These are phyloP conservation scores for Machimus rusticus DNA, from an alignment of 2,888 invertebrate species.

Conservation along the genomic window DNA sequence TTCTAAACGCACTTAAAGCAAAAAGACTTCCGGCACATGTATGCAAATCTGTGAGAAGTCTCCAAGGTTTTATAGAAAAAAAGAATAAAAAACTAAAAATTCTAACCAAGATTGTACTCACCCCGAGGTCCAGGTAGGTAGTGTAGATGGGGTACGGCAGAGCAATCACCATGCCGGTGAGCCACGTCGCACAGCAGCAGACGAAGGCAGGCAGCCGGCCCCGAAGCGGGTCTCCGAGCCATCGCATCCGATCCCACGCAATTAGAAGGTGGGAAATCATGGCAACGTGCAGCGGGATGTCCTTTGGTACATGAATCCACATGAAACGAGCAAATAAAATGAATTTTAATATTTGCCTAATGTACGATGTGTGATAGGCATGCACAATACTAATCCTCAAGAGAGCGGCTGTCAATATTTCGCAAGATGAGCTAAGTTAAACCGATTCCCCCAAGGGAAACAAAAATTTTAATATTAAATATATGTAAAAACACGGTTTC, in stretches of 20 bases:
- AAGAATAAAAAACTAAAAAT: not conserved
- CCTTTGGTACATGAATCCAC: constrained; percentile 62
- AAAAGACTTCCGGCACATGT: not conserved
- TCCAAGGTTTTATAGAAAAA: not conserved
- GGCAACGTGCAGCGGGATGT: constrained; percentile 74
- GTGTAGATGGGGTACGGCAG: constrained; percentile 78
- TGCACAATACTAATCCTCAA: not conserved
- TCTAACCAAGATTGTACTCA: constrained; percentile 59
- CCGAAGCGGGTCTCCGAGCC: constrained; percentile 71
- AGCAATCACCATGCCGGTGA: constrained; percentile 74
- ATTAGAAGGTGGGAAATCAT: constrained; percentile 74
- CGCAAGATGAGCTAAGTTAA: not conserved
- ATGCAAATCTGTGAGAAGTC: not conserved
- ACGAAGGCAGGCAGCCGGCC: constrained; percentile 72
- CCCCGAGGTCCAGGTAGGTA: constrained; percentile 74
- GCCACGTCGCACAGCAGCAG: constrained; percentile 75
- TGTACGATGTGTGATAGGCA: not conserved
- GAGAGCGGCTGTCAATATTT: not conserved
- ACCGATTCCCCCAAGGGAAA: not conserved
- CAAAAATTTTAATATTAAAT: not conserved
- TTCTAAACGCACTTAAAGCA: not conserved
- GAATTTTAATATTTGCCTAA: not conserved
- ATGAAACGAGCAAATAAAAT: not conserved
- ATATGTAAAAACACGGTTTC: not conserved
- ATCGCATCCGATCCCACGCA: constrained; percentile 73